Conservation (phyloP, 2,113 vertebrate species). For the Sorex fumeus region DNA sequence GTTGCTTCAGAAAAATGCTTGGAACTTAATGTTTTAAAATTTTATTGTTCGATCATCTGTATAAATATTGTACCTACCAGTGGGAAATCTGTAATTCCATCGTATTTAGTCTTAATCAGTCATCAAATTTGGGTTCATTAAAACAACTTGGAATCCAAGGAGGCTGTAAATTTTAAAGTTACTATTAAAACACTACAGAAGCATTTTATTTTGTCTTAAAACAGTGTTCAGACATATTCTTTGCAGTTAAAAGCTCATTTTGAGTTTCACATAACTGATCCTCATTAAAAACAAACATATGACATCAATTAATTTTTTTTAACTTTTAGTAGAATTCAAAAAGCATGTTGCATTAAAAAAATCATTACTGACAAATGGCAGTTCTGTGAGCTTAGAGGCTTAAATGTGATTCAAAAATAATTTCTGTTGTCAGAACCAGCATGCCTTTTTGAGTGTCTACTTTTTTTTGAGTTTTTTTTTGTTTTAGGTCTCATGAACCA, state of each 20-base stretch:
- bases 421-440: conserved; percentile 40
- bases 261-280: not conserved
- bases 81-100: conserved; percentile 20
- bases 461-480: conserved; percentile 36
- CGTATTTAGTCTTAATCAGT: conserved; percentile 2
- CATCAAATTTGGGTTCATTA: not conserved
- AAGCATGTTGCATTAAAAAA: not conserved
- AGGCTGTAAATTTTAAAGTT: not conserved
- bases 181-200: conserved; percentile 43
- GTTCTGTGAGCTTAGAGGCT: conserved; percentile 48
- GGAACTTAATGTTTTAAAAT: not conserved
- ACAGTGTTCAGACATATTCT: conserved; percentile 57
- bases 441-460: conserved; percentile 29
- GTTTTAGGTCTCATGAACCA: conserved; percentile 48
- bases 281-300: conserved; percentile 51
- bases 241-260: conserved; percentile 35
- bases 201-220: conserved; percentile 66
- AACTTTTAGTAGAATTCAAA: conserved; percentile 61
- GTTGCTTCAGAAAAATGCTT: not conserved
- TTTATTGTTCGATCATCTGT: not conserved
- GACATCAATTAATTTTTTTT: conserved; percentile 61
- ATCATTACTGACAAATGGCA: conserved; percentile 64
- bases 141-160: conserved; percentile 40
- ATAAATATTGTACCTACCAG: conserved; percentile 35
- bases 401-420: conserved; percentile 64